phyloP scores from a whole-genome alignment of 2,888 invertebrate species.

The Lutraria lutraria region DNA sequence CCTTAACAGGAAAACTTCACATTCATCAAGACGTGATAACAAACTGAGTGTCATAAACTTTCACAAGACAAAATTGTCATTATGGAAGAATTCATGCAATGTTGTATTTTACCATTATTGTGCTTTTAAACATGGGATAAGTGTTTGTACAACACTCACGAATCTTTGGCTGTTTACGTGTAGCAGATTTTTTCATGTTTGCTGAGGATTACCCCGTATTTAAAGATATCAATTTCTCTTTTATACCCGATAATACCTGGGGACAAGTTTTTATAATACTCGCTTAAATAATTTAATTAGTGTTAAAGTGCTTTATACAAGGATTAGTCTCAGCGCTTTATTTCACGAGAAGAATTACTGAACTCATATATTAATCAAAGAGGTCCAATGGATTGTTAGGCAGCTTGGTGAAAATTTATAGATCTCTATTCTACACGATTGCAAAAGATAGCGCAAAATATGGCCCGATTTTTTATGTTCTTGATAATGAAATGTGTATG shows the following conservation, averaged over 20 bases:
- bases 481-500: conserved; percentile 22
- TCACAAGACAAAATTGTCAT: conserved; percentile 51
- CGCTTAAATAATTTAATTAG: conserved; percentile 59
- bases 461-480: conserved; percentile 21
- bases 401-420: conserved; percentile 16
- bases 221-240: conserved; percentile 51
- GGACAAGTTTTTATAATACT: conserved; percentile 45
- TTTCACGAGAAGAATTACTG: conserved; percentile 28
- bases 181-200: conserved; percentile 50
- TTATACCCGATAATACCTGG: conserved; percentile 54
- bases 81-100: conserved; percentile 55
- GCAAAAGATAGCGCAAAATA: conserved; percentile 15
- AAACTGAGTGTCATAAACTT: conserved; percentile 31
- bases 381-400: neutral
- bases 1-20: neutral
- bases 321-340: conserved; percentile 43
- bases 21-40: conserved; percentile 18
- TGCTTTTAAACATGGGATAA: conserved; percentile 46
- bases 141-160: conserved; percentile 59
- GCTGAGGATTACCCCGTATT: conserved; percentile 45
- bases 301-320: conserved; percentile 45
- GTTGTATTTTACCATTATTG: conserved; percentile 66
- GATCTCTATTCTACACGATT: conserved; percentile 3
- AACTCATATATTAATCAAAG: conserved; percentile 28
- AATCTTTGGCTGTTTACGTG: conserved; percentile 49